phyloP scores from a whole-genome alignment of 2,888 invertebrate species.

The Pristionchus entomophagus region DNA sequence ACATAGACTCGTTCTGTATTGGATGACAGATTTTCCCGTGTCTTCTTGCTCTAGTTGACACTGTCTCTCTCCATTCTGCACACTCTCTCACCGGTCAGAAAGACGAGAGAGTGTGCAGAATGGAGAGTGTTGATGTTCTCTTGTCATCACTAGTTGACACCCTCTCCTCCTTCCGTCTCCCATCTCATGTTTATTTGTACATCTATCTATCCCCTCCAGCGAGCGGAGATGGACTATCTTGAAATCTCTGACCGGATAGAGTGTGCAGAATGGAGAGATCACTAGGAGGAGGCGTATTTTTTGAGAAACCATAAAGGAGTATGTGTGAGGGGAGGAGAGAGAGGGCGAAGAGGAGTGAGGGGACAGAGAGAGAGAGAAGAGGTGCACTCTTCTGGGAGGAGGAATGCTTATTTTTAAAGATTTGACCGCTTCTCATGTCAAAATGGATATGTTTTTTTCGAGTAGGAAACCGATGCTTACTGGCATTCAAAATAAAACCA shows the following conservation, averaged over 20 bases:
- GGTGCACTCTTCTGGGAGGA: not conserved
- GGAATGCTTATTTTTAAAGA: too few species aligned
- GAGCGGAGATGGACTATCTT: too few species aligned
- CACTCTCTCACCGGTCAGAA: too few species aligned
- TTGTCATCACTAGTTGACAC: slow-evolving; percentile 4
- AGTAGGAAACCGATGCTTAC: too few species aligned
- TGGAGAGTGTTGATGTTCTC: too few species aligned
- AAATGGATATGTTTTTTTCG: too few species aligned
- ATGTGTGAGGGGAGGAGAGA: not conserved
- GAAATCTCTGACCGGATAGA: too few species aligned
- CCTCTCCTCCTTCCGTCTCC: slow-evolving; percentile 1
- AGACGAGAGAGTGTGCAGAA: too few species aligned
- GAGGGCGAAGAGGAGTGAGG: not conserved
- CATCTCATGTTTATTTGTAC: slow-evolving; percentile 45
- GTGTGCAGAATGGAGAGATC: too few species aligned
- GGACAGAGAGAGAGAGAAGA: slow-evolving; percentile 3
- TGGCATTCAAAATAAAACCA: too few species aligned
- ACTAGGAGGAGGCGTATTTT: not conserved
- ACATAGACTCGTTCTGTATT: not conserved
- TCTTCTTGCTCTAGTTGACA: not conserved
- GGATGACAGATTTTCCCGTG: slow-evolving; percentile 16
- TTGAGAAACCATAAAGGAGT: slow-evolving; percentile 43
- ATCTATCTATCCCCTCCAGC: not conserved
- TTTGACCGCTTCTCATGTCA: too few species aligned
- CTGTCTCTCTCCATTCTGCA: too few species aligned